Conservation (phyloP, 1,140 invertebrate species). For the Drosophila ohnishii region DNA sequence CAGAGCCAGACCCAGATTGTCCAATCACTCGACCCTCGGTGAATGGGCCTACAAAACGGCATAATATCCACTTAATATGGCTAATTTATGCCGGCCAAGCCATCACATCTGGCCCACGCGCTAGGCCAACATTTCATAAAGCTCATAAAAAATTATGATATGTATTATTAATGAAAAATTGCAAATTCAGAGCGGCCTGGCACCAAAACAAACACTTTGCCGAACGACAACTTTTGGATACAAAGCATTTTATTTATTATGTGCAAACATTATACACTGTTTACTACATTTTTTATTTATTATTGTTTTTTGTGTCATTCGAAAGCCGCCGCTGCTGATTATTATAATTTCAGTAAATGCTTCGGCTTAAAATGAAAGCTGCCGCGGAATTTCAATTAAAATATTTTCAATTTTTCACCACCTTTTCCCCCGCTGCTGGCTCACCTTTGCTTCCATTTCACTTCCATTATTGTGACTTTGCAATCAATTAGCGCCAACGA, state of each 20-base stretch:
- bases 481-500: slow-evolving; percentile 55
- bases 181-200: slow-evolving; percentile 48
- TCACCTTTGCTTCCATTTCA: slow-evolving; percentile 12
- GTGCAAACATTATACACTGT: slow-evolving; percentile 63
- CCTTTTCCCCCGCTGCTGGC: not conserved
- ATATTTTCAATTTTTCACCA: slow-evolving; percentile 43
- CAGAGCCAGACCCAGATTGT: slow-evolving; percentile 37
- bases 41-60: slow-evolving; percentile 42
- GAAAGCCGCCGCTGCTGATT: slow-evolving; percentile 40
- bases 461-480: slow-evolving; percentile 28
- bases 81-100: slow-evolving; percentile 67
- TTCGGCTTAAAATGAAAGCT: slow-evolving; percentile 56
- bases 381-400: slow-evolving; percentile 64
- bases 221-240: slow-evolving; percentile 17
- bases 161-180: slow-evolving; percentile 70
- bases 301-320: slow-evolving; percentile 16
- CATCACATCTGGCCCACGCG: slow-evolving; percentile 37
- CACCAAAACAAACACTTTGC: slow-evolving; percentile 20
- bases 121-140: slow-evolving; percentile 35
- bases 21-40: slow-evolving; percentile 43
- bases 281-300: slow-evolving; percentile 32
- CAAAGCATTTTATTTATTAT: slow-evolving; percentile 62
- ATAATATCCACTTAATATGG: slow-evolving; percentile 56
- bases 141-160: slow-evolving; percentile 64
- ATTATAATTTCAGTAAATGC: slow-evolving; percentile 65